A percentile compares a stretch with the other conserved stretches of the same genome.
Evolutionary conservation across 2,888 invertebrate genomes (phyloP).

Genomic region (Drosophila subquinaria): DNA sequence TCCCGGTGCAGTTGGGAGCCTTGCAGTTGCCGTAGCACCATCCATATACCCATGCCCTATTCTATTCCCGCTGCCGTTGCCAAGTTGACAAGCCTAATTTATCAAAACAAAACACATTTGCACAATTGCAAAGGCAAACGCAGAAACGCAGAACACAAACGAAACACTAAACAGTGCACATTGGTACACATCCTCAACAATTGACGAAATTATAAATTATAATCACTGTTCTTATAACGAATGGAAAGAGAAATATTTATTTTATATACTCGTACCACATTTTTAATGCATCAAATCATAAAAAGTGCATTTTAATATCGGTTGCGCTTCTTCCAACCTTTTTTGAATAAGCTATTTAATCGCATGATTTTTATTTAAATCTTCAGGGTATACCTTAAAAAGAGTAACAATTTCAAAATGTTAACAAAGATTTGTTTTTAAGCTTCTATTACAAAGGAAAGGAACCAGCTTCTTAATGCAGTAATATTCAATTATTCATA

Average conservation of each 20-base stretch:
- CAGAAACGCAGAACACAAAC: conserved; percentile 69
- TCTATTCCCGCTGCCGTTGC: conserved; percentile 53
- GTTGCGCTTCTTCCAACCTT: too few species aligned
- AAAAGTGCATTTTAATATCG: too few species aligned
- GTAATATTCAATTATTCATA: too few species aligned
- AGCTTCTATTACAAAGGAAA: too few species aligned
- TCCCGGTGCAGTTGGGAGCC: conserved; percentile 63
- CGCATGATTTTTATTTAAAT: too few species aligned
- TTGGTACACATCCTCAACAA: conserved; percentile 32
- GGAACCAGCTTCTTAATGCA: too few species aligned
- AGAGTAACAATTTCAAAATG: too few species aligned
- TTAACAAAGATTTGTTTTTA: too few species aligned
- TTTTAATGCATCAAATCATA: too few species aligned
- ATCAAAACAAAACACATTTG: conserved; percentile 83
- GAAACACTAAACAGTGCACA: conserved; percentile 64
- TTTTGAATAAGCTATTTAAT: too few species aligned
- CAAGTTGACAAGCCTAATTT: conserved; percentile 84
- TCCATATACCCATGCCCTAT: conserved; percentile 12
- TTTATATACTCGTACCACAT: too few species aligned
- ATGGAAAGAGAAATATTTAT: background rate
- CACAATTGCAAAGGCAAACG: conserved; percentile 81
- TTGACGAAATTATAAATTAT: background rate
- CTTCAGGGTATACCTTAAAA: too few species aligned
- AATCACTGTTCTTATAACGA: background rate
- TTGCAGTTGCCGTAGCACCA: conserved; percentile 31